Conservation (phyloP, 30 jellyfish, hydroid and myxozoan species). For the Turritopsis dohrnii region DNA sequence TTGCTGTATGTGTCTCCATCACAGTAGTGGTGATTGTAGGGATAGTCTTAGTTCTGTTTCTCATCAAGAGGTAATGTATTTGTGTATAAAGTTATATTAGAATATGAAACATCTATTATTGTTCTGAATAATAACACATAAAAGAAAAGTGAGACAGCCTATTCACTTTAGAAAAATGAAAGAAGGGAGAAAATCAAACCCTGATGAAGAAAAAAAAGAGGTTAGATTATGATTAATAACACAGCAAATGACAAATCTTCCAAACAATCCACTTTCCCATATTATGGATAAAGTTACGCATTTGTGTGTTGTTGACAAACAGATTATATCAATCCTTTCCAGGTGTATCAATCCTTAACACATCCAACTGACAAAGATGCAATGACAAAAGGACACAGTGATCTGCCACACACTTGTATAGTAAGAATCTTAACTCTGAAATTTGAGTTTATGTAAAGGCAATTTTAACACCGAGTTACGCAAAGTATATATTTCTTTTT, state of each 20-base stretch:
- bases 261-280: no score
- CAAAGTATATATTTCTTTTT: neutral
- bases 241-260: no score
- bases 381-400: neutral
- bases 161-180: neutral
- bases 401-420: neutral
- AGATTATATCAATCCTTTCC: neutral
- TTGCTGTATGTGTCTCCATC: neutral
- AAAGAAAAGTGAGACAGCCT: neutral
- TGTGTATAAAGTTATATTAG: neutral
- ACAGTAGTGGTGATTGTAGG: neutral
- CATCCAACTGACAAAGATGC: neutral
- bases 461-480: no score
- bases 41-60: neutral
- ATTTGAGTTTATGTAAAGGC: no score
- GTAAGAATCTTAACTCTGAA: neutral
- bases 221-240: neutral
- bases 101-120: no score
- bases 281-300: no score
- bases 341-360: neutral
- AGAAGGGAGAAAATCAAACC: neutral
- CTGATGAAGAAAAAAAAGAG: neutral
- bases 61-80: neutral
- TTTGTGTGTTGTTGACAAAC: neutral
- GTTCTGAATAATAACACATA: no score